phyloP scores from a whole-genome alignment of 2,888 invertebrate genomes.

The Polymixis lichenea region DNA sequence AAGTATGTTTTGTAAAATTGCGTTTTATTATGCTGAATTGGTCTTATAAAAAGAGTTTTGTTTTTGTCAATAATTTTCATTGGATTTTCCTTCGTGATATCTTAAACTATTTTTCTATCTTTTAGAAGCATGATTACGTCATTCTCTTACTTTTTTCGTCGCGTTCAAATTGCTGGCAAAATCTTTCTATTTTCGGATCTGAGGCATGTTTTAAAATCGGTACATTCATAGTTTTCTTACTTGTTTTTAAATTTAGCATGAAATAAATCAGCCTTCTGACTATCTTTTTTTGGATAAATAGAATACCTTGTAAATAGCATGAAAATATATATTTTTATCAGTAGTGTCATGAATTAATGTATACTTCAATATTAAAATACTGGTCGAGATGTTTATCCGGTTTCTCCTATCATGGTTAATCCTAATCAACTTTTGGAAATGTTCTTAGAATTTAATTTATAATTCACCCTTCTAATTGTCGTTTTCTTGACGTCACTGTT shows the following conservation, averaged over 20 bases:
- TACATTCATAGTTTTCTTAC: neutral
- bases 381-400: too few species aligned
- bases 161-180: neutral
- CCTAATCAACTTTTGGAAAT: too few species aligned
- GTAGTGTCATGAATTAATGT: neutral
- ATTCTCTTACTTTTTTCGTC: neutral
- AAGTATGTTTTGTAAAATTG: conserved; percentile 4
- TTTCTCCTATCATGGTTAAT: too few species aligned
- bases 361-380: too few species aligned
- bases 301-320: conserved; percentile 19
- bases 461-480: too few species aligned
- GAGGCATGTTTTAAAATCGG: conserved; percentile 21
- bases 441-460: too few species aligned
- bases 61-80: conserved; percentile 9
- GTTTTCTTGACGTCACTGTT: neutral
- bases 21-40: neutral
- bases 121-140: conserved; percentile 12
- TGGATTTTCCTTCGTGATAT: conserved; percentile 2
- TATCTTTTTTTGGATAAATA: neutral
- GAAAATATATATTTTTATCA: neutral
- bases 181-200: neutral
- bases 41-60: neutral
- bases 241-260: conserved; percentile 22
- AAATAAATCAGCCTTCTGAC: too few species aligned
- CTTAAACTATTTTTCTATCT: neutral